Evolutionary conservation across 2,888 invertebrate genomes (phyloP), one percentile per base, ranked within the genome.

Genomic region (Scelioninae gen. 1): DNA sequence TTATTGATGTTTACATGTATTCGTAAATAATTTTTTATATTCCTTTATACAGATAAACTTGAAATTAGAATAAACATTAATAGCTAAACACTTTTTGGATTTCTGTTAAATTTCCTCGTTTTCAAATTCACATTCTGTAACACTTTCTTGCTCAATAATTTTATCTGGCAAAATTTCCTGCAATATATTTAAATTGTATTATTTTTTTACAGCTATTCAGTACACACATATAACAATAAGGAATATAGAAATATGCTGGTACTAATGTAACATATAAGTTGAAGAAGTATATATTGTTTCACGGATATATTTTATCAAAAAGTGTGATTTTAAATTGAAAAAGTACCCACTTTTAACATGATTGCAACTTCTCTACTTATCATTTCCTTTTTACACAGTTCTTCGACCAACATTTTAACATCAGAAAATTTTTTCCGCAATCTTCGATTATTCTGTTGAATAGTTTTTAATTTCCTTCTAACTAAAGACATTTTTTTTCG

Each of bases 361-460:
- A 8, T 11, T 47, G 15, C 45, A 6, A 15, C 45, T 1, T 47
- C 10, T 47, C 15, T 47, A 1, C 15, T 8, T 47, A 47, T 47
- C 3, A 47, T 13, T 15, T 47, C 15, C 6, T 47, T 47, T 47
- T 47, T 47, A 4, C 7, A 5, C 6, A 47, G 7, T 47, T 47
- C 45, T 7, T 47, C 9, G 5, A 47, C 11, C 9, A 47, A 16
- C 7, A 6, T 13, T 15, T 51, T 51, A 13, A 62, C 13, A 23
- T 62, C 15, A 15, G 29, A 7, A 11, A 47, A 47, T 32, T 49
- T 63, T 49, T 49, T 47, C 6, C 32, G 31, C 34, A 47, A 16
- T n/a, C 63, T 63, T n/a, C 63, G 2, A 32, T 47, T 63, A 7
- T n/a, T 49, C 23, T 63, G 63, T 16, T 63, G 63, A 10, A 11